Evolutionary conservation across 2,113 vertebrate genomes (phyloP).

Genomic region (Castor canadensis): DNA sequence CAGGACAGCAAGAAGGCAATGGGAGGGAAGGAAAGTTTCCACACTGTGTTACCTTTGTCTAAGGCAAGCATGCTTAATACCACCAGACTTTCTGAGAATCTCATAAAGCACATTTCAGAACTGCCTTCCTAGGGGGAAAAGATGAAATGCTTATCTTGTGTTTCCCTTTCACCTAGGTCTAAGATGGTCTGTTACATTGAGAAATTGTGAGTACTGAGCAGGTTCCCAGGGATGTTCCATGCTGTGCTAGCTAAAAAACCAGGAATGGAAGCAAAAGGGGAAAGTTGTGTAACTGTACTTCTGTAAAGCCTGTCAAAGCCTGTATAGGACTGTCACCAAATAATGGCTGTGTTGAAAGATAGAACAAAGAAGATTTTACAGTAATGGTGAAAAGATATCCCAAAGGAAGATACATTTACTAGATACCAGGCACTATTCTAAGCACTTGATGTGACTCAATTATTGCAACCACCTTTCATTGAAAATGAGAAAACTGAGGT

Average conservation of each 20-base stretch:
- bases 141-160: neutral
- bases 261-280: neutral
- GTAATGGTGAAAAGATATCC: neutral
- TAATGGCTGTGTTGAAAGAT: neutral
- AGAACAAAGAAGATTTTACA: neutral
- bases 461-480: neutral
- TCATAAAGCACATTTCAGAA: neutral
- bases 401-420: neutral
- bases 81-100: neutral
- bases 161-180: neutral
- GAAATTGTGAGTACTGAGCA: neutral
- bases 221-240: neutral
- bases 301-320: neutral
- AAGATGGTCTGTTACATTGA: neutral
- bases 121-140: neutral
- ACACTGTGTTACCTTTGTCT: neutral
- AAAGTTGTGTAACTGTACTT: neutral
- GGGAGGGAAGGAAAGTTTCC: neutral
- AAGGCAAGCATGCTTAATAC: neutral
- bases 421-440: neutral
- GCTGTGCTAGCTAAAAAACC: neutral
- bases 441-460: neutral
- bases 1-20: neutral
- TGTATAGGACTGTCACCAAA: neutral
- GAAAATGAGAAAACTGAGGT: constrained; percentile 4